Conservation (phyloP, 2,113 vertebrate species). For the Dinomys branickii region DNA sequence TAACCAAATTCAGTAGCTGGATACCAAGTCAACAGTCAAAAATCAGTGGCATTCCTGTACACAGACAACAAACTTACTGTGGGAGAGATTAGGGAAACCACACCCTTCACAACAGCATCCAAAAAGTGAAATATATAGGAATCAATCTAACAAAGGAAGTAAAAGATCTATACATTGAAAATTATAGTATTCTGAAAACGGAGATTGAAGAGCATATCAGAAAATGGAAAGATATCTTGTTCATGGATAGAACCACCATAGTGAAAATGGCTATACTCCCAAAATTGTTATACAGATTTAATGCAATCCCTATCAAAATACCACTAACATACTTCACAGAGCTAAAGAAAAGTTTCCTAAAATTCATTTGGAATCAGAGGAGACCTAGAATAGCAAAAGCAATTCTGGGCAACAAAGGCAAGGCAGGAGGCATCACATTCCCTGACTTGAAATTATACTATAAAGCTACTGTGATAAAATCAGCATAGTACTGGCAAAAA, state of each 20-base stretch:
- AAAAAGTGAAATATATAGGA: background rate
- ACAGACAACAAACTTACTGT: background rate
- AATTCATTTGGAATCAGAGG: background rate
- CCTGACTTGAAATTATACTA: background rate
- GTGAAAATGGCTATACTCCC: background rate
- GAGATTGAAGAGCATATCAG: background rate
- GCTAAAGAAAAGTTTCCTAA: background rate
- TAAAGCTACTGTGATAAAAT: background rate
- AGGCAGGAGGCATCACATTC: background rate
- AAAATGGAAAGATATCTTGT: background rate
- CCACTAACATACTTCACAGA: background rate
- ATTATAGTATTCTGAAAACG: background rate
- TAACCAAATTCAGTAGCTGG: background rate
- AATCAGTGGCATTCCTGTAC: background rate
- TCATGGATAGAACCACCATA: background rate
- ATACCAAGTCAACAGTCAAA: background rate
- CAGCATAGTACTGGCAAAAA: background rate
- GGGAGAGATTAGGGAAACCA: background rate
- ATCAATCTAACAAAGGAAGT: background rate
- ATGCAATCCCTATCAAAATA: background rate
- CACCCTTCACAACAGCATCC: background rate
- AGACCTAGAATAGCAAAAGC: background rate
- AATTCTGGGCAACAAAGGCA: background rate
- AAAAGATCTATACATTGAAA: background rate
- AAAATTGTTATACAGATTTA: background rate